Conservation (phyloP, 2,113 vertebrate genomes). For the Melospiza georgiana region DNA sequence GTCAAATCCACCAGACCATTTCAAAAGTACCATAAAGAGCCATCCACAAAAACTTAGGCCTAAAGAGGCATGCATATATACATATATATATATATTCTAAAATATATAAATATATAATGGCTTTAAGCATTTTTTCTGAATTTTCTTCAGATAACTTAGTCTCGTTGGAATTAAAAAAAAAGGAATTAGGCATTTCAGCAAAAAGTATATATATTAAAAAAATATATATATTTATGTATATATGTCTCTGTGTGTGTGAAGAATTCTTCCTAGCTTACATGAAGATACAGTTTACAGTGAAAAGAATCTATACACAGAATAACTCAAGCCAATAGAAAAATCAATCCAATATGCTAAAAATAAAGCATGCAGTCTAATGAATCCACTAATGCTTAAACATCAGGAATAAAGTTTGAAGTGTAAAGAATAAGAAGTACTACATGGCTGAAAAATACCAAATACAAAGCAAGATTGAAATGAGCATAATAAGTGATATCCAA, state of each 20-base stretch:
- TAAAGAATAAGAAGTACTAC: not conserved
- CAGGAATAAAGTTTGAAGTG: not conserved
- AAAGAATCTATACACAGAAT: constrained; percentile 20
- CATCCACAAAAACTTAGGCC: not conserved
- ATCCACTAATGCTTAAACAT: not conserved
- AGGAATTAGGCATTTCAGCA: not conserved
- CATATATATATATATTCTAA: not conserved
- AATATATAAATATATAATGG: not conserved
- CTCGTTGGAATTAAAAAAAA: not conserved
- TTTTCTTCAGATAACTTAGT: not conserved
- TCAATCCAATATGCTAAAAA: not conserved
- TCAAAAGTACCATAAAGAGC: not conserved
- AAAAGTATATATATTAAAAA: not conserved
- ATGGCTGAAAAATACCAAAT: not conserved
- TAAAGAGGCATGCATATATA: not conserved
- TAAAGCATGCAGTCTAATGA: not conserved
- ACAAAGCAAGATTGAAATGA: not conserved
- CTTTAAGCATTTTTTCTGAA: not conserved
- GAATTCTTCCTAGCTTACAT: not conserved
- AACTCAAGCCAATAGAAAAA: constrained; percentile 13
- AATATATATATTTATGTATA: too few relatives aligned
- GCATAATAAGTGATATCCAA: not conserved
- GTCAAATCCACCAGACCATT: not conserved
- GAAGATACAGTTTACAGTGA: not conserved
- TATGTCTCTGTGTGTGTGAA: not conserved